These are phyloP conservation scores for Vollenhovia emeryi DNA, from an alignment of 1,140 invertebrate genomes.

Conservation along the genomic window DNA sequence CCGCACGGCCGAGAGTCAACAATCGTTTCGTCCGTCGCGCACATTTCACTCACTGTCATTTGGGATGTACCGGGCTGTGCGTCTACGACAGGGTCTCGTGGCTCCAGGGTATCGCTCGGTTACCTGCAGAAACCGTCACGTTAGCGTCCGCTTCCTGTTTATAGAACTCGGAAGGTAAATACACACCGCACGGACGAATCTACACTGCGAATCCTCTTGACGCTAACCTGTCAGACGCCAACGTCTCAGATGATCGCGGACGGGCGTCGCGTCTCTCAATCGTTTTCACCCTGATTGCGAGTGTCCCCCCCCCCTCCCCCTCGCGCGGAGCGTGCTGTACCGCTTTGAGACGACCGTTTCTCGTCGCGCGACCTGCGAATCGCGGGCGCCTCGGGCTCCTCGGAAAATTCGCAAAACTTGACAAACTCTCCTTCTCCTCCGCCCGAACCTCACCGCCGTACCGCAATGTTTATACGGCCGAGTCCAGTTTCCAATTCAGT, in stretches of 20 bases:
- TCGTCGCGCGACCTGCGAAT: background rate
- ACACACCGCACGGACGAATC: background rate
- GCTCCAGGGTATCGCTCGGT: slow-evolving; percentile 4
- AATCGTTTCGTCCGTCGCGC: too few species aligned
- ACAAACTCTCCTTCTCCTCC: background rate
- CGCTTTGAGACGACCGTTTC: background rate
- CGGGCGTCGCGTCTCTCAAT: background rate
- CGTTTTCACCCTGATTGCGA: background rate
- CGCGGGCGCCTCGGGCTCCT: too few species aligned
- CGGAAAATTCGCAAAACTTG: background rate
- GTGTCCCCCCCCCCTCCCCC: too few species aligned
- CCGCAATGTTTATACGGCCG: background rate
- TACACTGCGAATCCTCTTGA: background rate
- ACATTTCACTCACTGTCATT: slow-evolving; percentile 70
- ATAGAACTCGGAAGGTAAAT: background rate
- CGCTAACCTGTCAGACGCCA: slow-evolving; percentile 39
- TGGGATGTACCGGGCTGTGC: background rate
- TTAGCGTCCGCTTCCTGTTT: background rate
- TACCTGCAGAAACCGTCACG: background rate
- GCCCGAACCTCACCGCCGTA: too few species aligned
- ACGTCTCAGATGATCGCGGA: background rate
- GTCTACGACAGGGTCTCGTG: background rate
- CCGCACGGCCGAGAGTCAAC: too few species aligned
- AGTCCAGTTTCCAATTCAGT: background rate
- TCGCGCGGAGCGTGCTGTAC: too few species aligned